These are phyloP conservation scores for Drosophila helvetica DNA, from an alignment of 2,888 invertebrate species.

Conservation along the genomic window DNA sequence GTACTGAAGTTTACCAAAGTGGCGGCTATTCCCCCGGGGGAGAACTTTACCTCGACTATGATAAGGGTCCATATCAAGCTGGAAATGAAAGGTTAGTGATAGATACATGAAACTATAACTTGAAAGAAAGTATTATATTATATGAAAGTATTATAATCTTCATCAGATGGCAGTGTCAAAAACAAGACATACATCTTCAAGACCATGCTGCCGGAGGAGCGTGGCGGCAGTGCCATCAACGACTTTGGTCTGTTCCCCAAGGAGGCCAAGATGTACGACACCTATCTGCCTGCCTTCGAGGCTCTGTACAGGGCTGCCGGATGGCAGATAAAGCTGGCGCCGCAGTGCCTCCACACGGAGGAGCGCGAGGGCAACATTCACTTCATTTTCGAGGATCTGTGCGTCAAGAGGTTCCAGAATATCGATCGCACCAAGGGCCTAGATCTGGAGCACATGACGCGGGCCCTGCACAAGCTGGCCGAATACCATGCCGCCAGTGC, in stretches of 20 bases:
- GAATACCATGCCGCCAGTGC: conserved; percentile 81
- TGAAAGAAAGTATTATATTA: too few species aligned
- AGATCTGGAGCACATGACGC: conserved; percentile 72
- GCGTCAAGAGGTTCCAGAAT: conserved; percentile 61
- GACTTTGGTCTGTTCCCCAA: conserved; percentile 74
- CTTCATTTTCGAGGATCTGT: conserved; percentile 80
- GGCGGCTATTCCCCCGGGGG: conserved; percentile 78
- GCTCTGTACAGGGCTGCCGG: conserved; percentile 71
- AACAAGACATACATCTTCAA: conserved; percentile 75
- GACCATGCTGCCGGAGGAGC: conserved; percentile 66
- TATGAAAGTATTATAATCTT: neutral
- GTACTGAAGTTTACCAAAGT: conserved; percentile 66
- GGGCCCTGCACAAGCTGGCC: conserved; percentile 72
- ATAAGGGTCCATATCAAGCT: conserved; percentile 74
- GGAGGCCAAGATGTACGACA: conserved; percentile 77
- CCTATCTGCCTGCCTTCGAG: conserved; percentile 78
- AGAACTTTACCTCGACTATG: conserved; percentile 81
- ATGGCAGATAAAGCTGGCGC: conserved; percentile 68
- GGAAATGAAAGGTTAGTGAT: conserved; percentile 64
- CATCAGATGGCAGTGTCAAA: conserved; percentile 61
- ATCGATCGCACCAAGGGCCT: conserved; percentile 76
- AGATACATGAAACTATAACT: neutral
- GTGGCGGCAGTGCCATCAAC: conserved; percentile 62
- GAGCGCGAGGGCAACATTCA: conserved; percentile 55
- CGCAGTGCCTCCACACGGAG: conserved; percentile 72